Conservation (phyloP, 2,113 vertebrate genomes). For the Colius striatus region DNA sequence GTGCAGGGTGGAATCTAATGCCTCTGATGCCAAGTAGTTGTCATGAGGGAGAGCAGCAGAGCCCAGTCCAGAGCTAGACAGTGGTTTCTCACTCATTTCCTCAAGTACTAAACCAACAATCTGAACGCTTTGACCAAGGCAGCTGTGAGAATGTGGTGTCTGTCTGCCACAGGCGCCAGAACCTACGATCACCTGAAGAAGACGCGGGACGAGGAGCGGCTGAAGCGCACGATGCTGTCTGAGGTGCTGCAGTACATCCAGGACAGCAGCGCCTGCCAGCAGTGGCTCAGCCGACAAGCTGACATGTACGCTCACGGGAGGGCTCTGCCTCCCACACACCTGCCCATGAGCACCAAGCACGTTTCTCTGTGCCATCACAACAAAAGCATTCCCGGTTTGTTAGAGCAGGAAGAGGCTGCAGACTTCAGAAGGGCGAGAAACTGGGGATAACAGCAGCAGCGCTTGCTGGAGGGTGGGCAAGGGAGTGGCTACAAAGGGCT, state of each 20-base stretch:
- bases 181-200: conserved; percentile 92
- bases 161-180: conserved; percentile 82
- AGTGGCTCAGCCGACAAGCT: conserved; percentile 97
- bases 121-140: fast-evolving
- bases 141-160: background rate
- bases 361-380: fast-evolving
- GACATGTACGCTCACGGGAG: conserved; percentile 84
- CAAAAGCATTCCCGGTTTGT: background rate
- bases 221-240: conserved; percentile 92
- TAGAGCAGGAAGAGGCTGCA: background rate
- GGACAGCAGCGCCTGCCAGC: conserved; percentile 93
- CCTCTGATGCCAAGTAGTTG: background rate
- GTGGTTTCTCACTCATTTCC: background rate
- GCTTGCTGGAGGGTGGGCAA: background rate
- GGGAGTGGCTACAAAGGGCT: background rate
- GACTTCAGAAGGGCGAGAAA: background rate
- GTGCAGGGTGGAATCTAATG: background rate
- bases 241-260: conserved; percentile 98
- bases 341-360: background rate
- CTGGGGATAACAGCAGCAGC: background rate
- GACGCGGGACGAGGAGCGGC: conserved; percentile 88
- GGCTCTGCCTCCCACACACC: background rate
- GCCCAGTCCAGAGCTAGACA: background rate
- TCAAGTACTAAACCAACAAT: background rate
- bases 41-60: background rate